These are phyloP conservation scores for Sinhomidia bicolor DNA, from an alignment of 2,888 invertebrate genomes.

Conservation along the genomic window DNA sequence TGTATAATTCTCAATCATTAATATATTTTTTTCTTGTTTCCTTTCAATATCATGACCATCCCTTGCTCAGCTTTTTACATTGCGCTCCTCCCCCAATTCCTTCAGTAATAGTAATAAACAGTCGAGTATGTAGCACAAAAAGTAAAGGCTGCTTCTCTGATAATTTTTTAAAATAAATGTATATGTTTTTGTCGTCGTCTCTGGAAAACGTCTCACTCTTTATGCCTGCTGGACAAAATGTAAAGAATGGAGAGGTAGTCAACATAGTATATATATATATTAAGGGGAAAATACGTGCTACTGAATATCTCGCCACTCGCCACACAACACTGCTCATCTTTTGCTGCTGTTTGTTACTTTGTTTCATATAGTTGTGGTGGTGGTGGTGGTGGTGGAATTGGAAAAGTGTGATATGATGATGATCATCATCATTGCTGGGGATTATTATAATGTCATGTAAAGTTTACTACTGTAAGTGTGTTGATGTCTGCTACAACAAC, in stretches of 20 bases:
- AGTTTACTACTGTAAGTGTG: background rate
- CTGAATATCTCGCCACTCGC: background rate
- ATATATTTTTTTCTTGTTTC: conserved; percentile 58
- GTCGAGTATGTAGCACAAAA: background rate
- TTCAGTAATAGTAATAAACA: background rate
- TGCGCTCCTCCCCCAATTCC: conserved; percentile 25
- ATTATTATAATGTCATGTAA: conserved; percentile 9
- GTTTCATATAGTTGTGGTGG: background rate
- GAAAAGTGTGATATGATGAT: conserved; percentile 22
- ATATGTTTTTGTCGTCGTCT: background rate
- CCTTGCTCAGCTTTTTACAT: conserved; percentile 21
- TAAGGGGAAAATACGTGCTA: background rate
- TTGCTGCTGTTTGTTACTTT: conserved; percentile 38
- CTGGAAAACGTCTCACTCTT: conserved; percentile 6
- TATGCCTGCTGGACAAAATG: background rate
- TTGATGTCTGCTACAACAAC: conserved; percentile 26
- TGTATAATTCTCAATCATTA: conserved; percentile 56
- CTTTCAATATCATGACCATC: conserved; percentile 59
- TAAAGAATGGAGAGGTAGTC: conserved; percentile 16
- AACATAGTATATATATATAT: no score
- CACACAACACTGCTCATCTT: conserved; percentile 21
- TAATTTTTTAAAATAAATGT: no score
- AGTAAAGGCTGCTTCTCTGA: background rate
- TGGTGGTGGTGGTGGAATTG: no score
- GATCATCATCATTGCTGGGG: conserved; percentile 1